Percentiles rank a stretch among this genome's conserved stretches.
These are phyloP conservation scores for Gymnothorax reevesii DNA, from an alignment of 2,797 vertebrate genomes.

Conservation along the genomic window DNA sequence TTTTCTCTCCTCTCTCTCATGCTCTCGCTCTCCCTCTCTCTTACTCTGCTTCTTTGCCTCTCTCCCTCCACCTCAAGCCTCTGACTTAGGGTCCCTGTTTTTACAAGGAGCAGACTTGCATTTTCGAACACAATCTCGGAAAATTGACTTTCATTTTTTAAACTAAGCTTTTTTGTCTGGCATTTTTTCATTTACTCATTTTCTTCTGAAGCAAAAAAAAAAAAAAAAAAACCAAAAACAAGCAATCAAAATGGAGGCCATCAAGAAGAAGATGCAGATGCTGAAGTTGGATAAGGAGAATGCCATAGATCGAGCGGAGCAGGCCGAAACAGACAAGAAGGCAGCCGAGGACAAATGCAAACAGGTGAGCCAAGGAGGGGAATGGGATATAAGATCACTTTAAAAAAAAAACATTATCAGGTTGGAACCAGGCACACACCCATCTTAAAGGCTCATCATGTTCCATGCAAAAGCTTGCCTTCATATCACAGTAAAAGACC, in stretches of 20 bases:
- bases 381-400: not conserved
- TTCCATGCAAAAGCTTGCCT: not conserved
- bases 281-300: constrained; percentile 96
- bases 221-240: not conserved
- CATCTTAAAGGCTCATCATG: not conserved
- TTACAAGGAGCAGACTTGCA: constrained; percentile 22
- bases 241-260: constrained; percentile 86
- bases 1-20: constrained; percentile 43
- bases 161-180: not conserved
- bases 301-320: constrained; percentile 89
- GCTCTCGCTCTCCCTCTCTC: constrained; percentile 21
- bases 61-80: constrained; percentile 39
- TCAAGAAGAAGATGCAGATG: constrained; percentile 99
- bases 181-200: constrained; percentile 28
- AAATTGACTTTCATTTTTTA: constrained; percentile 18
- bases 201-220: constrained; percentile 12
- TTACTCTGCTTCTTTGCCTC: constrained; percentile 5
- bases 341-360: constrained; percentile 89
- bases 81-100: constrained; percentile 20
- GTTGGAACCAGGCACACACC: not conserved
- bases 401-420: not conserved
- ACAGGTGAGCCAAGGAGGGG: constrained; percentile 73
- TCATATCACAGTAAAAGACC: not conserved
- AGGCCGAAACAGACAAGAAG: constrained; percentile 89
- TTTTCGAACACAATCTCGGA: constrained; percentile 39